Evolutionary conservation across 2,888 invertebrate genomes (phyloP), one percentile per base, ranked within the genome.

Genomic region (Eugnorisma glareosa): DNA sequence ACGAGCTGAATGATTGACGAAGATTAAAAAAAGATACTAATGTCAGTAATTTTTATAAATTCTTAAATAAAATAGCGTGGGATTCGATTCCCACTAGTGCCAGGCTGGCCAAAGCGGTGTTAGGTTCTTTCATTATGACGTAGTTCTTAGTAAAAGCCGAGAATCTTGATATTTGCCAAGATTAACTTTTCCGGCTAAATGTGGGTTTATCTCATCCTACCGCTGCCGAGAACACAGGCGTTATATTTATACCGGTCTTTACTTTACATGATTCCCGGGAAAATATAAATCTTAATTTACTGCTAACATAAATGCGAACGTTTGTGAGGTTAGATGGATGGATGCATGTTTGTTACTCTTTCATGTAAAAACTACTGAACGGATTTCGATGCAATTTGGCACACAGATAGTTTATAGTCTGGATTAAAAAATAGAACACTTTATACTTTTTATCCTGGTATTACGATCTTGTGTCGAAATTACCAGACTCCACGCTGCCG

Each of bases 201-300:
- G 10, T 40, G 57, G 13, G 21, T 15, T 10, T 61, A 18, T 24
- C 24, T 24, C 43, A 35, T 2, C n/a, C 28, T 67, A 73, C 11
- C 7, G 11, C 0, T 40, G 1, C n/a, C 1, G 4, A 6, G 0
- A 3, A 5, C 15, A 43, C 21, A 40, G 0, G 10, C 7, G 2
- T 24, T 1, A 13, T 57, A 2, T n/a, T 73, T 10, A 10, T 13
- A 28, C 54, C 21, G 13, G n/a, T 48, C 1, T 67, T n/a, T 15
- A 40, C 45, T 76, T 75, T 68, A 6, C 24, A 40, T 45, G 18
- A 57, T 31, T 57, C 15, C 28, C 7, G 28, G 31, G 6, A 28
- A 28, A 57, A 57, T 15, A 57, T 1, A 7, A 28, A 28, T 57
- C 28, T 57, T 15, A 28, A 7, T 7, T 15, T 28, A 57, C 2